phyloP scores from a whole-genome alignment of 92 coral and sea anemone genomes.

The Phenganax stokvisi region DNA sequence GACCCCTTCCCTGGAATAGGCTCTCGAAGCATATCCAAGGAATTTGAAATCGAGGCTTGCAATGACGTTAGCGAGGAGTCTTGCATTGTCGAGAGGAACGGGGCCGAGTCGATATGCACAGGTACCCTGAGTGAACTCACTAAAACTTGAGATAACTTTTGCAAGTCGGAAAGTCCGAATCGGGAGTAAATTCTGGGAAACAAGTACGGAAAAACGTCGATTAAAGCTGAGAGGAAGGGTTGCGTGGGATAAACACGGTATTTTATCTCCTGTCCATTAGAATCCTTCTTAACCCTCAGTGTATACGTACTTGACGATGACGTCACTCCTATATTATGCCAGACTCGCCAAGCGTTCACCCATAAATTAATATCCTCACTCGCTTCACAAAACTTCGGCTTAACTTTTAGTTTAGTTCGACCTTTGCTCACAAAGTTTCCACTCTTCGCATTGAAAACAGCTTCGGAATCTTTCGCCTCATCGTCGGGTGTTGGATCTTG shows the following conservation, averaged over 20 bases:
- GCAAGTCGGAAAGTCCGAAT: constrained; percentile 92
- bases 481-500: constrained; percentile 72
- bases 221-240: constrained; percentile 75
- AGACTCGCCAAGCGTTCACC: constrained; percentile 95
- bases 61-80: constrained; percentile 76
- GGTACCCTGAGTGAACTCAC: constrained; percentile 71
- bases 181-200: constrained; percentile 81
- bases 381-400: constrained; percentile 89
- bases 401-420: constrained; percentile 66
- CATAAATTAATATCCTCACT: constrained; percentile 90
- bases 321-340: constrained; percentile 79
- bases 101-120: constrained; percentile 83
- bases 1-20: constrained; percentile 75
- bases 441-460: constrained; percentile 45
- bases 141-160: constrained; percentile 76
- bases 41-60: constrained; percentile 79
- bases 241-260: constrained; percentile 69
- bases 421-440: constrained; percentile 46
- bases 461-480: constrained; percentile 43
- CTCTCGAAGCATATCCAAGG: constrained; percentile 75
- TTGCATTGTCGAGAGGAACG: constrained; percentile 83
- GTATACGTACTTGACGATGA: constrained; percentile 59
- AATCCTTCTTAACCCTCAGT: constrained; percentile 70
- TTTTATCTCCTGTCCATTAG: constrained; percentile 69
- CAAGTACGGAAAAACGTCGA: constrained; percentile 78